Percentiles rank a stretch among this genome's conserved stretches.
Evolutionary conservation across 2,888 invertebrate species (phyloP).

Genomic region (Aleiodes testaceus): DNA sequence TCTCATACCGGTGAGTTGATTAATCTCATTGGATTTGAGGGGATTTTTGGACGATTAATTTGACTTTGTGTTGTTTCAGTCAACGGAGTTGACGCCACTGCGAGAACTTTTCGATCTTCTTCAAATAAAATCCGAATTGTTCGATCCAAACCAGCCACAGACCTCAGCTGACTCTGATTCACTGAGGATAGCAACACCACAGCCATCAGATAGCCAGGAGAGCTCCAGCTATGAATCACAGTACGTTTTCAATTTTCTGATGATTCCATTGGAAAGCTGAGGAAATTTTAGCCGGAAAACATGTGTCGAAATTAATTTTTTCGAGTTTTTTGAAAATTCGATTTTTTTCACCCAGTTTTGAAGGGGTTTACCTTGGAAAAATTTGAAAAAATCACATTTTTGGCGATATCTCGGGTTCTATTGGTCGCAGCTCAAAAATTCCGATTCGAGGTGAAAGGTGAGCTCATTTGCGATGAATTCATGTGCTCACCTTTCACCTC

Average conservation of each 20-base stretch:
- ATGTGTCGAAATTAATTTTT: too few species aligned
- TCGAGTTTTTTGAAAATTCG: too few species aligned
- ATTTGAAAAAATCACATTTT: too few species aligned
- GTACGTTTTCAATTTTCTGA: conserved; percentile 70
- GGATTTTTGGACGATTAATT: neutral
- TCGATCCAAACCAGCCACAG: conserved; percentile 69
- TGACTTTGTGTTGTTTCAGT: conserved; percentile 73
- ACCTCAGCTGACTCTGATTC: conserved; percentile 67
- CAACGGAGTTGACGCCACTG: conserved; percentile 86
- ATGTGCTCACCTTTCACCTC: too few species aligned
- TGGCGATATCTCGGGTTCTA: too few species aligned
- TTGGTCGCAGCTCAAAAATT: too few species aligned
- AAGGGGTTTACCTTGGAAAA: too few species aligned
- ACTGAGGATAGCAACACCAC: conserved; percentile 70
- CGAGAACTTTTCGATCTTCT: conserved; percentile 87
- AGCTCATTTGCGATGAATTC: too few species aligned
- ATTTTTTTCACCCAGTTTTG: too few species aligned
- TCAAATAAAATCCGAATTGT: conserved; percentile 86
- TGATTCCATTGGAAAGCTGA: too few species aligned
- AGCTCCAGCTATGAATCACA: conserved; percentile 72
- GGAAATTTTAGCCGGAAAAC: too few species aligned
- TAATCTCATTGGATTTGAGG: neutral
- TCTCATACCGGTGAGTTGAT: conserved; percentile 80
- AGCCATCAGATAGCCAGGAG: conserved; percentile 70
- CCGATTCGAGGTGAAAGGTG: too few species aligned